Evolutionary conservation across 2,888 invertebrate species (phyloP).

Genomic region (Synergus umbraculus): DNA sequence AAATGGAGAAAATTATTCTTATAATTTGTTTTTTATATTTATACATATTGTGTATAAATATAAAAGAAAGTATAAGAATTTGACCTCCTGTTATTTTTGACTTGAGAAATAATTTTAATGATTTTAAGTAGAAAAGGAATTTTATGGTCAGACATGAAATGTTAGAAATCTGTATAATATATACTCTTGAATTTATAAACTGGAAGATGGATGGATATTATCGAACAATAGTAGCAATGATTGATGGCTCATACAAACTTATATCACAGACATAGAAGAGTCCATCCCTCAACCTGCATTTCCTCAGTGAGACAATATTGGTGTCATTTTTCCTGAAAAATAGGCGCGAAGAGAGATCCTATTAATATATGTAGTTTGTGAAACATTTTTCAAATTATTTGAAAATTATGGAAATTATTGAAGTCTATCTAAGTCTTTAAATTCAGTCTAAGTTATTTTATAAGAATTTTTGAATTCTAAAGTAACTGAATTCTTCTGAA

Average conservation of each 20-base stretch:
- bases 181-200: not conserved
- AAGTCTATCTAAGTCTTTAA: too few relatives aligned
- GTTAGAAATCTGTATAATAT: not conserved
- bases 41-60: too few relatives aligned
- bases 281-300: slow-evolving; percentile 15
- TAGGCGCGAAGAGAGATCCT: not conserved
- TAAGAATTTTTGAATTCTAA: too few relatives aligned
- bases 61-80: too few relatives aligned
- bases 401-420: not conserved
- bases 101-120: too few relatives aligned
- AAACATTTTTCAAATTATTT: not conserved
- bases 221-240: slow-evolving; percentile 22
- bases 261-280: not conserved
- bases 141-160: not conserved
- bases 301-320: not conserved
- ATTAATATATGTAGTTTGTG: not conserved
- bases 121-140: too few relatives aligned
- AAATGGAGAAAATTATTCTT: too few relatives aligned
- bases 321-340: not conserved
- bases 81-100: too few relatives aligned
- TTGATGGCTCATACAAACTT: slow-evolving; percentile 17
- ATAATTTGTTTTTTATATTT: too few relatives aligned
- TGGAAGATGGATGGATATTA: not conserved
- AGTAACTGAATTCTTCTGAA: too few relatives aligned
- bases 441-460: too few relatives aligned